Base-by-base conservation (phyloP, 2,797 vertebrate genomes). In the Sciurus carolinensis region DNA sequence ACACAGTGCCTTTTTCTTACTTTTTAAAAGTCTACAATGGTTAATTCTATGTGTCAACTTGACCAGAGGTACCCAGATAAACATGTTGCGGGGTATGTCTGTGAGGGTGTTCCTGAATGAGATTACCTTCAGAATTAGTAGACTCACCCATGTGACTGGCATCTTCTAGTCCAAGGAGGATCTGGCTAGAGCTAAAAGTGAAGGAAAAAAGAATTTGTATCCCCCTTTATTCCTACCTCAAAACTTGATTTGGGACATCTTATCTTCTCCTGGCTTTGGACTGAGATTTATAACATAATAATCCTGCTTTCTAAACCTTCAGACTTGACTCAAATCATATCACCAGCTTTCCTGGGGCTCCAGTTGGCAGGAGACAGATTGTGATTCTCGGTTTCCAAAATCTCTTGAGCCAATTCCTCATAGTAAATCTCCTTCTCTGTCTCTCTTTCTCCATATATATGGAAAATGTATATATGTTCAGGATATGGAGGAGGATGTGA, bases 181-280 rank as follows among this genome's bases (percentile, higher is more conserved):
- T 50, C 17, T 72, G 73, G 64, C 30, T 66, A 36, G 28, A 67
- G 86, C 2, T 1, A 79, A 82, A 57, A n/a, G 12, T 3, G 3
- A 72, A 79, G 3, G n/a, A 95, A 86, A 28, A 28, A 14, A 15
- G 22, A 26, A 22, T 69, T 89, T 66, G 15, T 50, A 4, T 12
- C 1, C 1, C 11, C 1, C 1, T 26, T 9, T 42, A 30, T 17
- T 5, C 7, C 10, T 28, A 39, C 11, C 26, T 59, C 6, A 20
- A 14, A 52, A 28, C 22, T 57, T 72, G 28, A 75, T 17, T 33
- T 66, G 44, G n/a, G n/a, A 44, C 50, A 66, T n/a, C 26, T 81
- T 26, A 80, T 52, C 10, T 17, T 75, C 36, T 17, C 17, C 20
- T 71, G 50, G 5, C 7, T n/a, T 18, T 59, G 12, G 36, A 44